These are phyloP conservation scores for Epinotia brunnichana DNA, from an alignment of 2,888 invertebrate genomes.

Conservation along the genomic window DNA sequence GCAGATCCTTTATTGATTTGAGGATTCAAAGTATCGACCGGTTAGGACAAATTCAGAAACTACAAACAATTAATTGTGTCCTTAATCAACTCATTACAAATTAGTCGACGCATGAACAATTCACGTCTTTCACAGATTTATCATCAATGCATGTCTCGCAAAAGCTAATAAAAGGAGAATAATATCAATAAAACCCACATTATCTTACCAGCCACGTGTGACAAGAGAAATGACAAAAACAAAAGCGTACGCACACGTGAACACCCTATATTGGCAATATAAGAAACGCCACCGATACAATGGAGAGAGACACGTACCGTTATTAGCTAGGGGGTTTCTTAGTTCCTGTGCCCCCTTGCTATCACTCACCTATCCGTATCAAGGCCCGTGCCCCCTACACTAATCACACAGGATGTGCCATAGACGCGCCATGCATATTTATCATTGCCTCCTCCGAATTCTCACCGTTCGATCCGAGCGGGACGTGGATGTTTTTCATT, in stretches of 20 bases:
- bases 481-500: constrained; percentile 80
- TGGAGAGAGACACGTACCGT: constrained; percentile 72
- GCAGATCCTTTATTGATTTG: no score
- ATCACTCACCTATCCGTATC: constrained; percentile 82
- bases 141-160: constrained; percentile 8
- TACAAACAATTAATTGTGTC: background rate
- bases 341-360: constrained; percentile 75
- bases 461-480: constrained; percentile 70
- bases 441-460: constrained; percentile 78
- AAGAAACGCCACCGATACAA: constrained; percentile 79
- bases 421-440: constrained; percentile 84
- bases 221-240: constrained; percentile 70
- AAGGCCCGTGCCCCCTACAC: constrained; percentile 68
- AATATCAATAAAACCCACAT: constrained; percentile 51
- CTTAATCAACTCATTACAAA: background rate
- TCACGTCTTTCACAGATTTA: background rate
- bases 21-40: no score
- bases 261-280: constrained; percentile 80
- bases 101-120: background rate
- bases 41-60: no score
- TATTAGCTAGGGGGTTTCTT: constrained; percentile 80
- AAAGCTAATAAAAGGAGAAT: constrained; percentile 36
- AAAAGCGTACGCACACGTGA: constrained; percentile 75
- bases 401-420: constrained; percentile 82
- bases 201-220: constrained; percentile 51